These are phyloP conservation scores for Xenops minutus DNA, from an alignment of 2,797 vertebrate genomes.

Conservation along the genomic window DNA sequence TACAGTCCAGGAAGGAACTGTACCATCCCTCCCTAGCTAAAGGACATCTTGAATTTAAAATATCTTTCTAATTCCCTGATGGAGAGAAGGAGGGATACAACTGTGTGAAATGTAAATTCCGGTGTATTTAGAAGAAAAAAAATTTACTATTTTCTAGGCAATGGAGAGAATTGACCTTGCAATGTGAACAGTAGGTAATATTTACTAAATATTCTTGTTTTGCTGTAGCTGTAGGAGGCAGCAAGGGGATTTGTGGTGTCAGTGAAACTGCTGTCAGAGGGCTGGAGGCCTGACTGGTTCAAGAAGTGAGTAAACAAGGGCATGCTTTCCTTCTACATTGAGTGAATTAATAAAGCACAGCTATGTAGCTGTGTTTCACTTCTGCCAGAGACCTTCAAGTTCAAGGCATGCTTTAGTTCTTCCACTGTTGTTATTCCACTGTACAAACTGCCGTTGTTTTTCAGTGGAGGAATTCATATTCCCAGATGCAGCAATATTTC, in stretches of 20 bases:
- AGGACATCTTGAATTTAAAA: background rate
- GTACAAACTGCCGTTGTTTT: background rate
- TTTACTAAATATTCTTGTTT: background rate
- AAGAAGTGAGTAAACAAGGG: background rate
- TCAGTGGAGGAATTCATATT: background rate
- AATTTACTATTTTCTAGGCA: background rate
- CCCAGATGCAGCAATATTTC: background rate
- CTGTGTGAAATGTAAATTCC: background rate
- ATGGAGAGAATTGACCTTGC: background rate
- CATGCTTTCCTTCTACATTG: background rate
- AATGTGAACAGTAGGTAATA: background rate
- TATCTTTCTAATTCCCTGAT: background rate
- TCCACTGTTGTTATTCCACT: background rate
- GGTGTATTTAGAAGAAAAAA: background rate
- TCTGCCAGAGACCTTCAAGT: background rate
- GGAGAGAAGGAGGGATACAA: background rate
- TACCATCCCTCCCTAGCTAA: background rate
- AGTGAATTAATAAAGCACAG: background rate
- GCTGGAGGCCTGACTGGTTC: background rate
- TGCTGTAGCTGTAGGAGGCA: background rate
- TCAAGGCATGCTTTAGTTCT: background rate
- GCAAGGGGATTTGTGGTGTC: background rate
- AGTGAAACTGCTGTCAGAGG: background rate
- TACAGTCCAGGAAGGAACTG: background rate
- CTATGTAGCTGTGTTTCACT: background rate